Evolutionary conservation across 2,113 vertebrate genomes (phyloP).

Genomic region (Gadus macrocephalus): DNA sequence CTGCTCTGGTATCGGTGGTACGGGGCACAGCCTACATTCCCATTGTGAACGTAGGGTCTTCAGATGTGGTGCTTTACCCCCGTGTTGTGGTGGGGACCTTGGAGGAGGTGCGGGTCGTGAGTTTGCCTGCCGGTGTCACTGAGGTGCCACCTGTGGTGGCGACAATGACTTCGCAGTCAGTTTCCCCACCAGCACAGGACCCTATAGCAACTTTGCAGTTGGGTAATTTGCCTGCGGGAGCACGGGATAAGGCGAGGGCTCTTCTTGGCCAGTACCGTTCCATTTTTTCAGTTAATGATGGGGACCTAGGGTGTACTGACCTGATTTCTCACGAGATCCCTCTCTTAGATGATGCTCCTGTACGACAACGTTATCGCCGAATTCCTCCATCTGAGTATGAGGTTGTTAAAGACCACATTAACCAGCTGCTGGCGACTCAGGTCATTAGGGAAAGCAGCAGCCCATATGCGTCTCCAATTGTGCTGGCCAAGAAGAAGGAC

Average conservation of each 20-base stretch:
- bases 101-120: not conserved
- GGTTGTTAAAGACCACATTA: not conserved
- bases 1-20: not conserved
- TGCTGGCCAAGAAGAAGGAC: conserved; percentile 16
- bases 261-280: too few species aligned
- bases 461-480: too few species aligned
- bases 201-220: too few species aligned
- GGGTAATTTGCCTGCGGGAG: too few species aligned
- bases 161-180: not conserved
- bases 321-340: too few species aligned
- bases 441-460: conserved; percentile 17
- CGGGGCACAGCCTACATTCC: not conserved
- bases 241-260: too few species aligned
- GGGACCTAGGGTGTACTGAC: not conserved
- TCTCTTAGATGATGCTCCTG: not conserved
- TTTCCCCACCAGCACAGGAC: too few species aligned
- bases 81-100: not conserved
- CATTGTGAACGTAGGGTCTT: not conserved
- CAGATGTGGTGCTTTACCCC: not conserved
- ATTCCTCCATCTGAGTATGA: conserved; percentile 1
- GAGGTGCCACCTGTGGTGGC: not conserved
- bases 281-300: too few species aligned
- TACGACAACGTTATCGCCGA: not conserved
- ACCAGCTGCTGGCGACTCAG: not conserved
- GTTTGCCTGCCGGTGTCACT: not conserved